These are phyloP conservation scores for Thalassarche chlororhynchos DNA, from an alignment of 2,113 vertebrate species.

Conservation along the genomic window DNA sequence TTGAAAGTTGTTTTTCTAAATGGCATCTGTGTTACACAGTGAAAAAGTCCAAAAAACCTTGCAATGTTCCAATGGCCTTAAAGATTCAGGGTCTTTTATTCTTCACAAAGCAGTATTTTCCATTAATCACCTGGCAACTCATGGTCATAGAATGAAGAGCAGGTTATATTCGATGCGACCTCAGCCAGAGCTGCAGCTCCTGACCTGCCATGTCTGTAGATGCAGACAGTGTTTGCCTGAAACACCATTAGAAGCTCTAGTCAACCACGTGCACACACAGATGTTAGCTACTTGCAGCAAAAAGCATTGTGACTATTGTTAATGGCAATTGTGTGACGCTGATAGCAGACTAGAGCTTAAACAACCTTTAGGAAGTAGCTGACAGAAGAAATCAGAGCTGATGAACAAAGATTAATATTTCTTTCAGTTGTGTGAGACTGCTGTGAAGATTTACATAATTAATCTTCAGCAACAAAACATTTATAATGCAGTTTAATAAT, in stretches of 20 bases:
- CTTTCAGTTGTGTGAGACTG: background rate
- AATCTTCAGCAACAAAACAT: constrained; percentile 52
- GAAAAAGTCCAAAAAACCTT: background rate
- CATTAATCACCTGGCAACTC: background rate
- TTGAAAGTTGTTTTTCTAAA: background rate
- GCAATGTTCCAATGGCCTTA: background rate
- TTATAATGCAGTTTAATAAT: constrained; percentile 40
- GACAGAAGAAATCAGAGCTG: constrained; percentile 6
- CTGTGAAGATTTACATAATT: constrained; percentile 58
- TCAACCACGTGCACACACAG: background rate
- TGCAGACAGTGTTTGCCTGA: background rate
- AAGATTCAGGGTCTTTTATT: background rate
- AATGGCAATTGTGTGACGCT: background rate
- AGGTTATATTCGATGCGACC: background rate
- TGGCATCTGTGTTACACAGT: background rate
- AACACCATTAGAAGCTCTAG: background rate
- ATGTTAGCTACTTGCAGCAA: background rate
- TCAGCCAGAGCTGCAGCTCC: background rate
- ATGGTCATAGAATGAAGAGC: background rate
- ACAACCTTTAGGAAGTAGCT: background rate
- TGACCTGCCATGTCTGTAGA: background rate
- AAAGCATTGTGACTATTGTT: background rate
- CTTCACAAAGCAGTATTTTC: background rate
- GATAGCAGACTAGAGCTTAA: background rate
- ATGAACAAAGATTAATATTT: constrained; percentile 18